A percentile compares a stretch with the other conserved stretches of the same genome.
Conservation (phyloP, 2,113 vertebrate species). For the Urocolius indicus region DNA sequence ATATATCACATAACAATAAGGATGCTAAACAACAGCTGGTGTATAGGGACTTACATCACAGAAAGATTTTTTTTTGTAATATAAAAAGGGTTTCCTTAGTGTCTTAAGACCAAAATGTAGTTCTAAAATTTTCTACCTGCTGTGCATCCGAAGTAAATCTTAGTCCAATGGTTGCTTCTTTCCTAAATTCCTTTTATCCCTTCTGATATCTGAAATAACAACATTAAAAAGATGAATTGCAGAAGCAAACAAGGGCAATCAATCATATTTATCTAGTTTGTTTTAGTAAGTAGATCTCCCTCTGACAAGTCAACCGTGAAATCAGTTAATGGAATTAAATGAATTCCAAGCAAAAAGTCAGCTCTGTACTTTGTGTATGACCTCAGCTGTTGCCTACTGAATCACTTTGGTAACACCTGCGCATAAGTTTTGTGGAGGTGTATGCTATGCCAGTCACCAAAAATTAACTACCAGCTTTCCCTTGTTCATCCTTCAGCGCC, state of each 20-base stretch:
- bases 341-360: not conserved
- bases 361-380: not conserved
- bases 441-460: not conserved
- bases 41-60: not conserved
- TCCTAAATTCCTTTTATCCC: not conserved
- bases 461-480: not conserved
- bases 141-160: not conserved
- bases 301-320: not conserved
- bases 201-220: not conserved
- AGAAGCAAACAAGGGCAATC: not conserved
- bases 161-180: not conserved
- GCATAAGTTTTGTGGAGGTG: not conserved
- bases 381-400: not conserved
- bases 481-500: not conserved
- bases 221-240: not conserved
- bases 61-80: not conserved
- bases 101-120: not conserved
- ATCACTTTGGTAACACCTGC: not conserved
- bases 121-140: not conserved
- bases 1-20: not conserved
- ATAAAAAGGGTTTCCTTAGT: not conserved
- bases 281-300: not conserved
- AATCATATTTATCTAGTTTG: not conserved
- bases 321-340: conserved; percentile 9
- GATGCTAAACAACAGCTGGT: not conserved